A percentile compares a stretch with the other conserved stretches of the same genome.
Conservation (phyloP, 2,888 invertebrate species). For the Taphrorychus bicolor region DNA sequence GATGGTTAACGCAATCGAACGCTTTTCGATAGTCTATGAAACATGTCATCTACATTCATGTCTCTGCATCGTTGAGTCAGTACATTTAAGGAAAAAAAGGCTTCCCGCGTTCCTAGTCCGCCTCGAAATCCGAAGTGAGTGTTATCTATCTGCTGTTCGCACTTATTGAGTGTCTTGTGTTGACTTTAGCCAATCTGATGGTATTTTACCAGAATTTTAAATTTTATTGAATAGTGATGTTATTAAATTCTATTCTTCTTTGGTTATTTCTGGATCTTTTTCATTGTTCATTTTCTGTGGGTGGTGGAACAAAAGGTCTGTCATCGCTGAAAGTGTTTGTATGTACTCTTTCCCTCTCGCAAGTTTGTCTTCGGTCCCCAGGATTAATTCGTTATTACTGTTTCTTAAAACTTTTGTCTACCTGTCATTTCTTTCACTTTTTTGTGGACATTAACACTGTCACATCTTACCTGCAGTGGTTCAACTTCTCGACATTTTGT, state of each 20-base stretch:
- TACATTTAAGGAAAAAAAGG: too few species aligned
- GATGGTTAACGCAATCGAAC: too few species aligned
- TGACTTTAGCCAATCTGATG: constrained; percentile 7
- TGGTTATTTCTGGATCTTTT: constrained; percentile 2
- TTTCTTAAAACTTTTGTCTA: background rate
- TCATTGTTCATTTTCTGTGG: background rate
- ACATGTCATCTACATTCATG: too few species aligned
- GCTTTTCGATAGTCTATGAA: too few species aligned
- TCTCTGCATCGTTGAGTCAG: too few species aligned
- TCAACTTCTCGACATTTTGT: constrained; percentile 1
- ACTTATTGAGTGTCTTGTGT: too few species aligned
- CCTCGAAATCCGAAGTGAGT: too few species aligned
- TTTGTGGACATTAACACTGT: constrained; percentile 1
- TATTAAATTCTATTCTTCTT: background rate
- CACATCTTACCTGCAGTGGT: constrained; percentile 1
- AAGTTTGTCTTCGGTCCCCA: too few species aligned
- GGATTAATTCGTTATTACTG: constrained; percentile 9
- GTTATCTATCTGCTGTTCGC: too few species aligned
- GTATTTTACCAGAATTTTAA: background rate
- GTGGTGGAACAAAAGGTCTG: background rate
- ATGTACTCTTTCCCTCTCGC: too few species aligned
- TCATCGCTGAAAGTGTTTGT: background rate
- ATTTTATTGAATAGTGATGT: background rate
- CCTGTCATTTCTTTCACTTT: constrained; percentile 10
- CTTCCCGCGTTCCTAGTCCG: too few species aligned